Evolutionary conservation across 2,113 vertebrate genomes (phyloP).

Genomic region (Leptobrachium leishanense): DNA sequence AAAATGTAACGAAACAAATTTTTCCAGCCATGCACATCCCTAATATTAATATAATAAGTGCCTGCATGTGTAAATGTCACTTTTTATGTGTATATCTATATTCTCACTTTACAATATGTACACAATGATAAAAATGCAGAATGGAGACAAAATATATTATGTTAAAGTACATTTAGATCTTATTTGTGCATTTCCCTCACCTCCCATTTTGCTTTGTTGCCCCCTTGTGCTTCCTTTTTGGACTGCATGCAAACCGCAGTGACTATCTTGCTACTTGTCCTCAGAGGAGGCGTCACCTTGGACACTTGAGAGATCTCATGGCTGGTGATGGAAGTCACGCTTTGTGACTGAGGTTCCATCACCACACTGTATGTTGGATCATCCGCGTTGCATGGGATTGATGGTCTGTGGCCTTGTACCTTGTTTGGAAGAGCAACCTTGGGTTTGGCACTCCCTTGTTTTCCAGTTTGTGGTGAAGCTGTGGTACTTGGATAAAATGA

Average conservation of each 20-base stretch:
- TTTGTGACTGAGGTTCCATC: conserved; percentile 38
- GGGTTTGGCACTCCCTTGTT: background rate
- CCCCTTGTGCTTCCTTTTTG: conserved; percentile 26
- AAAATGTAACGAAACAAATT: no score
- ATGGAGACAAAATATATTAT: no score
- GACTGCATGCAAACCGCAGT: conserved; percentile 36
- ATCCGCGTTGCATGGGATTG: background rate
- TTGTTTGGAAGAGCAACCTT: background rate
- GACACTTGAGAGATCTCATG: conserved; percentile 35
- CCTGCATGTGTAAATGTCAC: no score
- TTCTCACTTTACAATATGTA: no score
- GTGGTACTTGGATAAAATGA: conserved; percentile 42
- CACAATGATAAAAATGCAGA: no score
- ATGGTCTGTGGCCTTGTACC: background rate
- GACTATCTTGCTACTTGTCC: conserved; percentile 44
- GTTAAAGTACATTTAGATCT: no score
- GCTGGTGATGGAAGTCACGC: conserved; percentile 22
- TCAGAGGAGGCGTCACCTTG: conserved; percentile 38
- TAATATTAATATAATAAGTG: no score
- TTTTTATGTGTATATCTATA: no score
- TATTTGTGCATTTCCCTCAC: background rate
- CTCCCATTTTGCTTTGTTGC: conserved; percentile 9
- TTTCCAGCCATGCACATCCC: no score
- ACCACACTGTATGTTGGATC: conserved; percentile 42
- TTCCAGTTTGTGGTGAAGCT: conserved; percentile 12